These are phyloP conservation scores for Microtus montanus DNA, from an alignment of 2,113 vertebrate species.

Conservation along the genomic window DNA sequence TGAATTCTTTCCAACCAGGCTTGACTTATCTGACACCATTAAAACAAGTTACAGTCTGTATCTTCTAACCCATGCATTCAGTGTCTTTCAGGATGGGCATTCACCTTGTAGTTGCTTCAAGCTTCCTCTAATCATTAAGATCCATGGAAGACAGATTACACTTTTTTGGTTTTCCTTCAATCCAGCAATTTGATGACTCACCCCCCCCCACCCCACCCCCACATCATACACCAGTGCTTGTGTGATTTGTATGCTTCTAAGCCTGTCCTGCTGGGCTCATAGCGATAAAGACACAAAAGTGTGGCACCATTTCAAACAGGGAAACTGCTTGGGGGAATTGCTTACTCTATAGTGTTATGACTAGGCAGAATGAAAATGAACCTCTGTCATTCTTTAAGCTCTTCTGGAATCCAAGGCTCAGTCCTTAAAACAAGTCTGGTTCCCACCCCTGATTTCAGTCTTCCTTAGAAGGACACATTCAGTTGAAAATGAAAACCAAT, in stretches of 20 bases:
- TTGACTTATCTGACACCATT: background rate
- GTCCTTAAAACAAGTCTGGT: conserved; percentile 26
- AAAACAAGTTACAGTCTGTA: background rate
- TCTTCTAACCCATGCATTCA: conserved; percentile 12
- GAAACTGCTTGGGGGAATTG: background rate
- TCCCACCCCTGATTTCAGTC: background rate
- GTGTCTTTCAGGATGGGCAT: background rate
- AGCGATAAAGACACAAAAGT: background rate
- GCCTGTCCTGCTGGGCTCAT: background rate
- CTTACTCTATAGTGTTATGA: background rate
- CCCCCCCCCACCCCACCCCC: background rate
- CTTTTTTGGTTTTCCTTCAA: background rate
- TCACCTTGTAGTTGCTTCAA: background rate
- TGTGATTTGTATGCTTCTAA: background rate
- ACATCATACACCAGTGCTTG: background rate
- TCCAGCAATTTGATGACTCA: background rate
- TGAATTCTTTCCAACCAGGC: background rate
- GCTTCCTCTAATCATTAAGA: background rate
- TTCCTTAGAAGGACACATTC: background rate
- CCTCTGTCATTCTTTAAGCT: background rate
- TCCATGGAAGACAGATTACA: background rate
- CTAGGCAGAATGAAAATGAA: background rate
- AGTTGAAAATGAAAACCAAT: background rate
- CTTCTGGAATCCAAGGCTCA: conserved; percentile 11
- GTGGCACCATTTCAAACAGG: background rate